Evolutionary conservation across 2,113 vertebrate species (phyloP), one percentile per base, ranked within the genome.

Genomic region (Benitochromis conjunctus): DNA sequence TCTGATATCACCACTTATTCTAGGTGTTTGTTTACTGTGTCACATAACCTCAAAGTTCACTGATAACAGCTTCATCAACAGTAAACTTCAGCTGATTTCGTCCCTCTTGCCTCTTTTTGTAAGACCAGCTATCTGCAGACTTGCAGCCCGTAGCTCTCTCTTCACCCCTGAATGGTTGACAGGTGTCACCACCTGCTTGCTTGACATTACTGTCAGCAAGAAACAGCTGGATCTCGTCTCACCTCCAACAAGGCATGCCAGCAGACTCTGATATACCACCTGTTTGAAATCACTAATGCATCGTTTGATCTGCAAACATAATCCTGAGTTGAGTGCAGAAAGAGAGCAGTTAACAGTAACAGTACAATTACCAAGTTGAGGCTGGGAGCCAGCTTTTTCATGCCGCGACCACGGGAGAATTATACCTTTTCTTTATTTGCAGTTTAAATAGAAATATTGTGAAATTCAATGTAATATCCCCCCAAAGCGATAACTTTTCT

Each of bases 161-260:
- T 41, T 86, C 57, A 57, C 64, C 76, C 16, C 58, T 54, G 36
- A 14, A 36, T 79, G 84, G 82, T 29, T 86, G 89, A 88, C 88
- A 92, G 84, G 88, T 89, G 86, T 92, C 87, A 86, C 48, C 62
- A 51, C 76, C 86, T 88, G 64, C 66, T 57, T 79, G 29, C 24
- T 90, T 88, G 87, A 85, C 79, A 81, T 86, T 62, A 41, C 64
- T 51, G 85, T 86, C 91, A 90, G 80, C 53, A 81, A 41, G 66
- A 80, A 79, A 69, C 89, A 92, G 89, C 83, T 90, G 84, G 51
- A 86, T 89, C 64, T 82, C 36, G 79, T 94, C 85, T 85, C 80
- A 83, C 69, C 79, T 14, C 36, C n/a, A 84, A 77, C 85, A 79
- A 82, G 85, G 57, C 69, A 77, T n/a, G 18, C 60, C 78, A 81